These are phyloP conservation scores for Merodon equestris DNA, from an alignment of 2,888 invertebrate genomes.

Conservation along the genomic window DNA sequence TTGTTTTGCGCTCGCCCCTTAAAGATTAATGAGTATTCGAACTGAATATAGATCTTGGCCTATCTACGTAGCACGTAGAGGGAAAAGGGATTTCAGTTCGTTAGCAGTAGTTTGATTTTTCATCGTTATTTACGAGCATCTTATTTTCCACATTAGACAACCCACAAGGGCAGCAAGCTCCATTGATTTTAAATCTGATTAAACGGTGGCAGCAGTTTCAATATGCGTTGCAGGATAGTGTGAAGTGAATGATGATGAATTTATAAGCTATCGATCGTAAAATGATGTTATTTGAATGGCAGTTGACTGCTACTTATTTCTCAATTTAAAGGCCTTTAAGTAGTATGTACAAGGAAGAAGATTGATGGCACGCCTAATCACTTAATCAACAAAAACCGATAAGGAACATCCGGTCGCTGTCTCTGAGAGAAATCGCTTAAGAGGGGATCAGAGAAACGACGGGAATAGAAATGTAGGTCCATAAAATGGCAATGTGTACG, in stretches of 20 bases:
- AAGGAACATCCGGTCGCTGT: neutral
- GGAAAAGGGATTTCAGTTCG: no score
- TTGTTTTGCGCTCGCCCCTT: no score
- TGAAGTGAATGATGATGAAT: neutral
- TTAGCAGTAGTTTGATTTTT: no score
- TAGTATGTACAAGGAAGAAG: neutral
- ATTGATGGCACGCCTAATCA: slow-evolving; percentile 24
- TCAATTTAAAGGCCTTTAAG: slow-evolving; percentile 7
- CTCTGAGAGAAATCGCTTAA: no score
- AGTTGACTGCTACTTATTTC: slow-evolving; percentile 27
- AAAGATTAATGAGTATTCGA: no score
- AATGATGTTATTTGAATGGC: slow-evolving; percentile 35
- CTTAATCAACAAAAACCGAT: slow-evolving; percentile 27
- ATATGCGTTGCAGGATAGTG: neutral
- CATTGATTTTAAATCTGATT: slow-evolving; percentile 31
- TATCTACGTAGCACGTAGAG: no score
- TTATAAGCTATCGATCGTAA: slow-evolving; percentile 24
- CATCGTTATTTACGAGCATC: no score
- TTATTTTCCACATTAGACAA: no score
- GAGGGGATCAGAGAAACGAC: no score
- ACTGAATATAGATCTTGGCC: no score
- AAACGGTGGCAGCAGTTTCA: slow-evolving; percentile 1
- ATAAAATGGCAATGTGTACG: no score
- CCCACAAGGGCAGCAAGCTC: neutral
- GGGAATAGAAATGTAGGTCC: no score